Evolutionary conservation across 2,113 vertebrate species (phyloP), one percentile per base, ranked within the genome.

Genomic region (Colinus virginianus): DNA sequence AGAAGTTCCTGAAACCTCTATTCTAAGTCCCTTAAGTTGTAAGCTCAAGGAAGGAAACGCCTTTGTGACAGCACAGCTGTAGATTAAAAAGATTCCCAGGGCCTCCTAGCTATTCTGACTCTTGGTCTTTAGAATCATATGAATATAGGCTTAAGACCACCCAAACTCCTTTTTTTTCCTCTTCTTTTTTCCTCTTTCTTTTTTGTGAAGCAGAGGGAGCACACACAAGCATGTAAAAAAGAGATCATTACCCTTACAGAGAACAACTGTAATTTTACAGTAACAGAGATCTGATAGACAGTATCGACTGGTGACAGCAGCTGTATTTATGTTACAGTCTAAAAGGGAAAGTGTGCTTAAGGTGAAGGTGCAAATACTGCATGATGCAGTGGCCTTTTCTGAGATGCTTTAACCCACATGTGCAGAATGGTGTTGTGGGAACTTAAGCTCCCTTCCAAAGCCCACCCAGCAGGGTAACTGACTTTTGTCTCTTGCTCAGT

Each of bases 61-160:
- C 43, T 87, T 91, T 91, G 81, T 87, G 78, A 95, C 91, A 92
- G 84, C 83, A 66, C 84, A 93, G 46, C 77, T 81, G 95, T 90
- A 42, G 68, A 91, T 74, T 92, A 93, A 95, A 96, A 95, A 96
- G 88, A 56, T 87, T 92, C 84, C 75, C 87, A 84, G 71, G 84
- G 88, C 90, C 84, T 83, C 77, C 75, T 82, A 48, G 68, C 82
- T 87, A 84, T 81, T 78, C 56, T 83, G 76, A 96, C 69, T 84
- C 79, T 88, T 55, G 49, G 32, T 64, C 74, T 94, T 97, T 89
- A 88, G 85, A 96, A 96, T 82, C 78, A 88, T 68, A 75, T 76
- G 84, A 97, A 86, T 94, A 88, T 90, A 86, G 90, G 78, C 84
- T 96, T 91, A 96, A 92, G 93, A 91, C 89, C 93, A 92, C 92